Percentiles rank a stretch among this genome's conserved stretches.
Conservation (phyloP, 2,888 invertebrate genomes). For the Steinernema scapterisci region DNA sequence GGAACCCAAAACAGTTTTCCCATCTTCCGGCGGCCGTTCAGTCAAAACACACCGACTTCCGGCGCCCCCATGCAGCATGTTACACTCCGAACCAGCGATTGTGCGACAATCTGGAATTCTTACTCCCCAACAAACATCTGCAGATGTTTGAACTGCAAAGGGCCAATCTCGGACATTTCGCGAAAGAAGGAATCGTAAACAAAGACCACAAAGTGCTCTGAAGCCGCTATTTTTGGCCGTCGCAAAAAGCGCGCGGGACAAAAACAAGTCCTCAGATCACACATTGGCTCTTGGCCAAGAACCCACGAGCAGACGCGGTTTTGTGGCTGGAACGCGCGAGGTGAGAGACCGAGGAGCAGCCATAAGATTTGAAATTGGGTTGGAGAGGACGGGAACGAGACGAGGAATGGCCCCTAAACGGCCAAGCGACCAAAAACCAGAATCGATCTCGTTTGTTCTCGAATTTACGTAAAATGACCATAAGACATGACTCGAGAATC, state of each 20-base stretch:
- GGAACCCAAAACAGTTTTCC: background rate
- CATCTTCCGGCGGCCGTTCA: background rate
- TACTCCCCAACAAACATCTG: too few species aligned
- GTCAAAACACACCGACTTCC: conserved; percentile 6
- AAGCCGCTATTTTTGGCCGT: background rate
- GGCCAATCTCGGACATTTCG: background rate
- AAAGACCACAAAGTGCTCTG: background rate
- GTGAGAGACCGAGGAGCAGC: background rate
- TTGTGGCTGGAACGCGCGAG: background rate
- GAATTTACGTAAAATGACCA: too few species aligned
- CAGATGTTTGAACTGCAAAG: too few species aligned
- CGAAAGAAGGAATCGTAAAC: background rate
- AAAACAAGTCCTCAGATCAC: background rate
- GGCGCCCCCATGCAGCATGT: background rate
- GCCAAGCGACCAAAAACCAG: conserved; percentile 6
- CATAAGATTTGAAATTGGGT: too few species aligned
- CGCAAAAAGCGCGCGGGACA: background rate
- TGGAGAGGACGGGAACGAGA: background rate
- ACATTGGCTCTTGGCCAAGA: background rate
- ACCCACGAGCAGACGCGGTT: background rate
- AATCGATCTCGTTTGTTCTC: background rate
- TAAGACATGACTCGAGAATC: too few species aligned
- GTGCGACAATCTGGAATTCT: too few species aligned
- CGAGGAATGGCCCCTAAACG: background rate
- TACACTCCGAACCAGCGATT: background rate